Evolutionary conservation across 1,140 invertebrate genomes (phyloP).

Genomic region (Euglossa dilemma): DNA sequence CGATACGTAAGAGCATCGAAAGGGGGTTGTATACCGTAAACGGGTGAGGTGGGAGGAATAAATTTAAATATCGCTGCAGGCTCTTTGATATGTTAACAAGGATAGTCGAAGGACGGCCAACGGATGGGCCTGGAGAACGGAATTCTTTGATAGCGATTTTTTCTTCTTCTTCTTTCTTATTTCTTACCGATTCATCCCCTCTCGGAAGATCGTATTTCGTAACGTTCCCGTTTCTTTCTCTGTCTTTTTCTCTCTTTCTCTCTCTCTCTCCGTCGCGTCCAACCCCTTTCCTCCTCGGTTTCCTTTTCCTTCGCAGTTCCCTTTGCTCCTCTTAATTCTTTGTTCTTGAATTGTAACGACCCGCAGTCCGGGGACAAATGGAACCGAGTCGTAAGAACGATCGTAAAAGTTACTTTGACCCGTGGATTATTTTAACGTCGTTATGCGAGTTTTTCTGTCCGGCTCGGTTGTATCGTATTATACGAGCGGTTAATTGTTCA

Average conservation of each 20-base stretch:
- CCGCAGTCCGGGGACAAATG: neutral
- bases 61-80: conserved; percentile 76
- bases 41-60: conserved; percentile 65
- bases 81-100: conserved; percentile 80
- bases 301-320: neutral
- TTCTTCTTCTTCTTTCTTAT: neutral
- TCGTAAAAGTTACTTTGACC: neutral
- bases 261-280: neutral
- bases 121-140: conserved; percentile 12
- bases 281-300: conserved; percentile 2
- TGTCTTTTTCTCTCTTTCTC: neutral
- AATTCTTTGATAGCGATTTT: conserved; percentile 73
- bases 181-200: conserved; percentile 7
- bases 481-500: no score
- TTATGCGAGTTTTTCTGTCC: no score
- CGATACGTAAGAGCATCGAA: conserved; percentile 58
- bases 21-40: conserved; percentile 10
- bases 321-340: neutral
- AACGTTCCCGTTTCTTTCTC: neutral
- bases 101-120: conserved; percentile 25
- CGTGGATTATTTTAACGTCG: neutral
- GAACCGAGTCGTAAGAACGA: neutral
- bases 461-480: no score
- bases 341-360: neutral
- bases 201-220: neutral